Evolutionary conservation across 2,797 vertebrate species (phyloP).

Genomic region (Urophycis tenuis): DNA sequence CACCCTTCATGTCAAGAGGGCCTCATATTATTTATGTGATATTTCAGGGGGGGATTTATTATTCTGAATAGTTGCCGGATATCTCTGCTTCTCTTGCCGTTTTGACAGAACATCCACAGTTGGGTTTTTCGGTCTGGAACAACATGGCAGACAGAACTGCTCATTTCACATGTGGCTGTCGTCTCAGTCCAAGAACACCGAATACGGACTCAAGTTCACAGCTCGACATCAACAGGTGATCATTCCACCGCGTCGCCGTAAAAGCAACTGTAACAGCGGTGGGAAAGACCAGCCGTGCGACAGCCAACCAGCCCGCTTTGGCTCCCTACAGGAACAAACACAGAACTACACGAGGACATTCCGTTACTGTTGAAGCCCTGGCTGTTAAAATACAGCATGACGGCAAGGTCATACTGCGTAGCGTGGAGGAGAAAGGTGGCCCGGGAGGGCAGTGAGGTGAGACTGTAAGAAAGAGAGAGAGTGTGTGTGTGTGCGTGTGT

Average conservation of each 20-base stretch:
- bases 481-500: too few relatives aligned
- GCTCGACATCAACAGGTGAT: background rate
- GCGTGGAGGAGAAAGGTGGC: background rate
- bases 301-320: background rate
- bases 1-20: slow-evolving; percentile 1
- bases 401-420: background rate
- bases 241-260: background rate
- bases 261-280: background rate
- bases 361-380: background rate
- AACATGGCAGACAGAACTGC: background rate
- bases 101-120: background rate
- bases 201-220: background rate
- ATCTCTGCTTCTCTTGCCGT: background rate
- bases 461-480: background rate
- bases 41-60: background rate
- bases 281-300: background rate
- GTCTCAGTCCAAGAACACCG: background rate
- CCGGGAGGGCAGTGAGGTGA: background rate
- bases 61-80: background rate
- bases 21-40: background rate
- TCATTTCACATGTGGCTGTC: background rate
- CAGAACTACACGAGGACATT: background rate
- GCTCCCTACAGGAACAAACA: background rate
- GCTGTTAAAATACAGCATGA: background rate
- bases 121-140: background rate